Conservation (phyloP, 2,797 vertebrate species). For the Lates japonicus region DNA sequence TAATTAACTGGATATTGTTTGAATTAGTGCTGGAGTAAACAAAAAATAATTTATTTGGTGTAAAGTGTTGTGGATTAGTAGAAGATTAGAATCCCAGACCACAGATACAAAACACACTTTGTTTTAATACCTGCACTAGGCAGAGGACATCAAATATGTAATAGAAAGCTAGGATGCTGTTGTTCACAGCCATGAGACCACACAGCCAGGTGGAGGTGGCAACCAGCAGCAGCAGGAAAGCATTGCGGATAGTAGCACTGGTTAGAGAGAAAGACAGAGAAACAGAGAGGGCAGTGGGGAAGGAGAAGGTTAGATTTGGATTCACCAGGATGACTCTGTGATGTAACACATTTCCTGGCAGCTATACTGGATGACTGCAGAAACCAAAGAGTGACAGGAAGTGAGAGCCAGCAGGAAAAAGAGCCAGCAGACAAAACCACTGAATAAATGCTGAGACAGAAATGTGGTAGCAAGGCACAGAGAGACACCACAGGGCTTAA, state of each 20-base stretch:
- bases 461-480: background rate
- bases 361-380: background rate
- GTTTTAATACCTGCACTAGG: constrained; percentile 92
- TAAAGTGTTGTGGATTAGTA: background rate
- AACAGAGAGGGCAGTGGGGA: background rate
- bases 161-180: constrained; percentile 98
- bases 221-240: constrained; percentile 95
- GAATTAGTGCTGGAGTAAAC: background rate
- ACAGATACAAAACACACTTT: background rate
- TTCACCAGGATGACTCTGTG: background rate
- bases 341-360: background rate
- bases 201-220: constrained; percentile 97
- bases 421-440: background rate
- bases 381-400: background rate
- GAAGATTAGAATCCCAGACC: background rate
- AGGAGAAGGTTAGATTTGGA: constrained; percentile 27
- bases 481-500: background rate
- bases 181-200: constrained; percentile 98
- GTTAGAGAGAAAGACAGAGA: constrained; percentile 57
- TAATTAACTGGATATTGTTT: background rate
- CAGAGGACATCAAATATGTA: constrained; percentile 97
- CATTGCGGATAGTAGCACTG: constrained; percentile 94
- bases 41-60: background rate
- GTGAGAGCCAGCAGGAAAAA: background rate
- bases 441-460: background rate